Evolutionary conservation across 2,797 vertebrate species (phyloP).

Genomic region (Chanos chanos): DNA sequence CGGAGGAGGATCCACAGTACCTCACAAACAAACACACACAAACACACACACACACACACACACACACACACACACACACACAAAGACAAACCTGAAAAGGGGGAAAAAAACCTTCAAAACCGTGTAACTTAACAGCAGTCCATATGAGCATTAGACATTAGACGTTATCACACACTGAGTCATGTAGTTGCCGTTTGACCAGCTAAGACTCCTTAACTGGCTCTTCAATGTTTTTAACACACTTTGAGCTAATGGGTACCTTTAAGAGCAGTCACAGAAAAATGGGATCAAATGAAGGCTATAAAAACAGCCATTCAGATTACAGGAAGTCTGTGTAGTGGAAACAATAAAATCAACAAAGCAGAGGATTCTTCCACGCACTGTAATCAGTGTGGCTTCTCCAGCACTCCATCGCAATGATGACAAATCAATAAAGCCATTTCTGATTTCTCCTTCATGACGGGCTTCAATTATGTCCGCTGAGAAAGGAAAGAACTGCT

Average conservation of each 20-base stretch:
- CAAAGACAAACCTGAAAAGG: neutral
- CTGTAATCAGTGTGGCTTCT: constrained; percentile 13
- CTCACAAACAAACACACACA: constrained; percentile 15
- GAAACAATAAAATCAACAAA: constrained; percentile 25
- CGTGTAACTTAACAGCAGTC: too few relatives aligned
- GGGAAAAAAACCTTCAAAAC: too few relatives aligned
- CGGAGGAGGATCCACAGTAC: constrained; percentile 52
- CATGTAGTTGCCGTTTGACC: too few relatives aligned
- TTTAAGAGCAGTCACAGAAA: constrained; percentile 55
- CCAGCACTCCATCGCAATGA: constrained; percentile 29
- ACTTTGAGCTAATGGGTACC: constrained; percentile 59
- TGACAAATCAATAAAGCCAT: constrained; percentile 66
- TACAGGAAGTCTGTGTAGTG: neutral
- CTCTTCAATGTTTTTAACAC: too few relatives aligned
- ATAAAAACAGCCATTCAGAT: constrained; percentile 64
- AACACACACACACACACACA: constrained; percentile 2
- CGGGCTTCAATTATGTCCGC: constrained; percentile 2
- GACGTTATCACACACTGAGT: too few relatives aligned
- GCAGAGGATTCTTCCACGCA: neutral
- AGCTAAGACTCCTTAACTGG: too few relatives aligned
- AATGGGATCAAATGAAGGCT: constrained; percentile 56
- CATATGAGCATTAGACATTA: too few relatives aligned
- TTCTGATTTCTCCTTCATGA: constrained; percentile 45
- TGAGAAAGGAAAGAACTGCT: neutral
- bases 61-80: constrained; percentile 9